Conservation (phyloP, 2,113 vertebrate genomes). For the Microcebus lehilahytsara region DNA sequence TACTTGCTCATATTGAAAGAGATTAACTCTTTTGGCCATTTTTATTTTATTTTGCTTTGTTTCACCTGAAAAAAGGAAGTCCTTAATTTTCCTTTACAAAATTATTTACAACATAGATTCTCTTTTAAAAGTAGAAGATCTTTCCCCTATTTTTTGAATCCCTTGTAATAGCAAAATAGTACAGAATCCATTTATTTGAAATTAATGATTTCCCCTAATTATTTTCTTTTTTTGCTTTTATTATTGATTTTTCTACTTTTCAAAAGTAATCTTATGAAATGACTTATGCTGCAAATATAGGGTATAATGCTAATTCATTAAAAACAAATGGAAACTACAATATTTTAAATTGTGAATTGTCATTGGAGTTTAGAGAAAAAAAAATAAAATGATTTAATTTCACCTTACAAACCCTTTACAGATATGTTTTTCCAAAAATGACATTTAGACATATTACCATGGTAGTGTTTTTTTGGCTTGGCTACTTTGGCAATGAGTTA, state of each 20-base stretch:
- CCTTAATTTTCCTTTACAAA: background rate
- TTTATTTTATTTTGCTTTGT: background rate
- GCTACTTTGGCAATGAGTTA: conserved; percentile 72
- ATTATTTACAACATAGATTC: background rate
- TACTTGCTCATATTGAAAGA: background rate
- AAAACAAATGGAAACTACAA: background rate
- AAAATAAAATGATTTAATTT: conserved; percentile 9
- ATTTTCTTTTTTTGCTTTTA: background rate
- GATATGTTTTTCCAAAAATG: conserved; percentile 64
- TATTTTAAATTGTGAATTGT: background rate
- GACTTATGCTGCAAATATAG: background rate
- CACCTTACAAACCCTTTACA: conserved; percentile 46
- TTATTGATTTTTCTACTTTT: background rate
- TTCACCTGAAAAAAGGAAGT: background rate
- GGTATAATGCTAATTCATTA: background rate
- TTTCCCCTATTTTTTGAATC: conserved; percentile 24
- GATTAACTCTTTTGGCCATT: background rate
- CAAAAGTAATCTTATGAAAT: background rate
- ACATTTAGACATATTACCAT: conserved; percentile 74
- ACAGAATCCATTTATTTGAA: background rate
- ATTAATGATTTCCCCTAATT: background rate
- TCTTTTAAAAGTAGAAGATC: conserved; percentile 4
- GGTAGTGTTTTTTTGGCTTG: conserved; percentile 70
- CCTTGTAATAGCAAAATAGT: background rate
- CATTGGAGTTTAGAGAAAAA: background rate